Evolutionary conservation across 2,797 vertebrate species (phyloP).

Genomic region (Euthynnus affinis): DNA sequence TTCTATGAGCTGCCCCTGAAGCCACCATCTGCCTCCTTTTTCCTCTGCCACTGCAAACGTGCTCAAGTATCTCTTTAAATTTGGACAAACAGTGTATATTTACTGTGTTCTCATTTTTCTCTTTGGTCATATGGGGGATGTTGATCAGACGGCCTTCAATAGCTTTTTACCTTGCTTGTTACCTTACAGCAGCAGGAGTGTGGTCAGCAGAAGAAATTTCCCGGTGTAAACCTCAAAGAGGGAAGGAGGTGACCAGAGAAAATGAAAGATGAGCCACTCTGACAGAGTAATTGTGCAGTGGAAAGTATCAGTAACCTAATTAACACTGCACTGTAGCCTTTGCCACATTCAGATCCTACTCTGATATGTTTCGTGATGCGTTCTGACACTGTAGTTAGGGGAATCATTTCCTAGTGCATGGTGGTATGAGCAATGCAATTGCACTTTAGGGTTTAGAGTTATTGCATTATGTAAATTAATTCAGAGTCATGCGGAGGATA

Average conservation of each 20-base stretch:
- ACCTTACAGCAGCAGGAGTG: neutral
- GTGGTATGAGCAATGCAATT: slow-evolving; percentile 82
- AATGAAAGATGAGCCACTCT: slow-evolving; percentile 72
- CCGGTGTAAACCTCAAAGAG: slow-evolving; percentile 38
- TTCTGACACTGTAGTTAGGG: slow-evolving; percentile 77
- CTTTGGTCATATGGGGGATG: neutral
- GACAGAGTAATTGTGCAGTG: slow-evolving; percentile 78
- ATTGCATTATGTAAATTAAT: slow-evolving; percentile 84
- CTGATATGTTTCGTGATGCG: slow-evolving; percentile 78
- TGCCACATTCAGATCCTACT: slow-evolving; percentile 71
- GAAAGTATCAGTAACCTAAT: slow-evolving; percentile 82
- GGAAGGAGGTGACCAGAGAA: slow-evolving; percentile 58
- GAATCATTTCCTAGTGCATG: slow-evolving; percentile 78
- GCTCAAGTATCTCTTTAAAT: slow-evolving; percentile 13
- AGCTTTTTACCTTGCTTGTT: slow-evolving; percentile 2
- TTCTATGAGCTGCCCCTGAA: slow-evolving; percentile 45
- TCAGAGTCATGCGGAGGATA: slow-evolving; percentile 72
- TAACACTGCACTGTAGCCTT: slow-evolving; percentile 74
- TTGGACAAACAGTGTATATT: neutral
- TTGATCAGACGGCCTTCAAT: neutral
- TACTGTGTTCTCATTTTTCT: slow-evolving; percentile 2
- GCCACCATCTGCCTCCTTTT: slow-evolving; percentile 32
- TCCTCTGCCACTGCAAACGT: slow-evolving; percentile 22
- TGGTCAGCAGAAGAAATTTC: slow-evolving; percentile 1
- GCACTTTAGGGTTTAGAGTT: slow-evolving; percentile 81